Evolutionary conservation across 2,113 vertebrate species (phyloP), one percentile per base, ranked within the genome.

Genomic region (Rhinolophus sinicus): DNA sequence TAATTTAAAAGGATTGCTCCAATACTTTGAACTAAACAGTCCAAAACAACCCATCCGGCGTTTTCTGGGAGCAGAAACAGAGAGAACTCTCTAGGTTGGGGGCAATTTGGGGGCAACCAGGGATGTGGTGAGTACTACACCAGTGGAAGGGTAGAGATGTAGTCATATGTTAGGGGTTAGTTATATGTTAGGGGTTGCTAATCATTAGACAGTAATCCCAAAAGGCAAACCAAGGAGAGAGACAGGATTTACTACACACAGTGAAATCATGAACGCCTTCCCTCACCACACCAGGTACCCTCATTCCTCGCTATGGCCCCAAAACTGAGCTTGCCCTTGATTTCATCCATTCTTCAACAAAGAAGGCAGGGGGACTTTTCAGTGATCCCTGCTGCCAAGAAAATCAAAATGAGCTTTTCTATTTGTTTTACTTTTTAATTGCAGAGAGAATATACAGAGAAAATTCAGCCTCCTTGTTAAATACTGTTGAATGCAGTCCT

Each of bases 141-240:
- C 0, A 65, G 2, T 2, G 18, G 56, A 65, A 4, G 4, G 11
- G 9, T 11, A n/a, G 44, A 30, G 26, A 5, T 58, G 18, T 7
- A 54, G 22, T 40, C 35, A 87, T 58, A 82, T 33, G 38, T 58
- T 33, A 76, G 58, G 5, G 5, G 19, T 12, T 22, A 15, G 50
- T 40, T 40, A 40, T 40, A 40, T 40, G 40, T 44, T 44, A 44
- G 19, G 6, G 44, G 33, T 15, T 78, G 38, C 5, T 24, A 62
- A 24, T 28, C 9, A 28, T 58, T 69, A 54, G n/a, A 44, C 0
- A 2, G 16, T 56, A 40, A 93, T 10, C 21, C 47, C 47, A 26
- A 65, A 56, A 76, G 30, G 22, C 15, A 47, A 67, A n/a, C n/a
- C 26, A 58, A 21, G 33, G 52, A 30, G 47, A 88, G 16, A 87